These are phyloP conservation scores for Phalacrocorax pelagicus DNA, from an alignment of 2,113 vertebrate genomes.

Conservation along the genomic window DNA sequence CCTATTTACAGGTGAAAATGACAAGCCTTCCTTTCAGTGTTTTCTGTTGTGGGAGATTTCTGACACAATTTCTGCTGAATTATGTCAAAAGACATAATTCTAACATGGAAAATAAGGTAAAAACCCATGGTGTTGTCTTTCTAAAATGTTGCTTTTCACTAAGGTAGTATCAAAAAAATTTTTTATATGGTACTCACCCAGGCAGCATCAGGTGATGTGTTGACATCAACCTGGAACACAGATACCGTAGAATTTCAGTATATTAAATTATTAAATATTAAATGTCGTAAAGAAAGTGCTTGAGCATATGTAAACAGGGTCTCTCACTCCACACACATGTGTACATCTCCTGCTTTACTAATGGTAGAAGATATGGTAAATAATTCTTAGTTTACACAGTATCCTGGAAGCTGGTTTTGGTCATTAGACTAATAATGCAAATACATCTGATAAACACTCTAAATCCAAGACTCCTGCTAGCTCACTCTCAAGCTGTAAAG, in stretches of 20 bases:
- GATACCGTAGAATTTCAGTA: background rate
- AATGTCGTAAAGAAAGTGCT: background rate
- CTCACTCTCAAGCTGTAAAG: background rate
- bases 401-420: background rate
- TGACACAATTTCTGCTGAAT: background rate
- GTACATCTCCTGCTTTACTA: background rate
- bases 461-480: background rate
- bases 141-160: background rate
- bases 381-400: background rate
- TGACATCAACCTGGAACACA: background rate
- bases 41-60: background rate
- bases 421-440: background rate
- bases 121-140: background rate
- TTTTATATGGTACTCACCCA: background rate
- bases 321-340: background rate
- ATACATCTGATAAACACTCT: background rate
- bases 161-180: background rate
- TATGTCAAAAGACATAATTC: background rate
- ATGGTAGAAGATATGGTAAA: background rate
- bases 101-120: background rate
- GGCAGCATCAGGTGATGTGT: background rate
- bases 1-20: background rate
- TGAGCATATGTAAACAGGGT: background rate
- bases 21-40: background rate
- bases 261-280: background rate